A percentile compares a stretch with the other conserved stretches of the same genome.
Evolutionary conservation across 2,888 invertebrate genomes (phyloP).

Genomic region (Ctena decussata): DNA sequence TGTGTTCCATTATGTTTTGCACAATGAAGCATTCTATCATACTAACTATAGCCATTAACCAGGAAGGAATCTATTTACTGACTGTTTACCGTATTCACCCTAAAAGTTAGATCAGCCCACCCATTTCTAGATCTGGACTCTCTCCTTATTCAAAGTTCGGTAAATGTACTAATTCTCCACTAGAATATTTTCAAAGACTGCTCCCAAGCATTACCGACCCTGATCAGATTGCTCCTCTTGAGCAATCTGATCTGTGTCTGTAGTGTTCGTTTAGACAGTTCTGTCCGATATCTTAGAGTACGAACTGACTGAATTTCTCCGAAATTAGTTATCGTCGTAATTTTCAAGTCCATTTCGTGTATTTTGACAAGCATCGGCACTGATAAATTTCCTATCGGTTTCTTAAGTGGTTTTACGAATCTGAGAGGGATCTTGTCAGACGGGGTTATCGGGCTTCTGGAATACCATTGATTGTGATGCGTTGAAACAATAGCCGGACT

Average conservation of each 20-base stretch:
- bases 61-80: not conserved
- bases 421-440: not conserved
- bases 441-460: not conserved
- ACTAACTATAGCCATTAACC: slow-evolving; percentile 17
- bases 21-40: slow-evolving; percentile 34
- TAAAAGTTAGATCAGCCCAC: no score
- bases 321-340: slow-evolving; percentile 17
- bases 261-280: no score
- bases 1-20: slow-evolving; percentile 37
- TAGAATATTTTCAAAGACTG: no score
- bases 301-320: not conserved
- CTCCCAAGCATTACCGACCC: no score
- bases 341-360: slow-evolving; percentile 23
- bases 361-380: slow-evolving; percentile 1
- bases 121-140: no score
- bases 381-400: slow-evolving; percentile 26
- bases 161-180: no score
- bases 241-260: no score
- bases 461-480: not conserved
- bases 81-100: no score
- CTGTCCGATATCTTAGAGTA: no score
- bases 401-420: slow-evolving; percentile 17
- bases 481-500: no score
- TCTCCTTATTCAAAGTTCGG: no score
- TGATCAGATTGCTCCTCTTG: no score